Evolutionary conservation across 2,113 vertebrate genomes (phyloP).

Genomic region (Caranx ignobilis): DNA sequence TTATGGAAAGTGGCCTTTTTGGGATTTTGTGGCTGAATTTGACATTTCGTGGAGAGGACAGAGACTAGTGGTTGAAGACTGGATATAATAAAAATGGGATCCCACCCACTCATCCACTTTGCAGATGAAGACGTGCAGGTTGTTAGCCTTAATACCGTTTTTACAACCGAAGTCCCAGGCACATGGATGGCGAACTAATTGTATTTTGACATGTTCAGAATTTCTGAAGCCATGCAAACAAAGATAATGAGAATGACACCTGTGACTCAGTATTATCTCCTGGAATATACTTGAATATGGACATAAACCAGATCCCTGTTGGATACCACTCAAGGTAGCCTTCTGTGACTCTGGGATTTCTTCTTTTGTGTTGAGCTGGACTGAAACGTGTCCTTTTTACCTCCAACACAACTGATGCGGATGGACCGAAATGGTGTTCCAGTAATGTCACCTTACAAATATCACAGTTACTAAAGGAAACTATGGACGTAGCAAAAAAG

Average conservation of each 20-base stretch:
- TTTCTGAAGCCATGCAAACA: conserved; percentile 66
- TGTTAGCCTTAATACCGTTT: conserved; percentile 23
- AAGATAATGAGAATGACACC: conserved; percentile 46
- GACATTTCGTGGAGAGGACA: conserved; percentile 2
- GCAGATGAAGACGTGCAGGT: conserved; percentile 29
- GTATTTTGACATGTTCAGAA: conserved; percentile 59
- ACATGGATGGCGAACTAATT: conserved; percentile 53
- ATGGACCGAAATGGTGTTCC: conserved; percentile 3
- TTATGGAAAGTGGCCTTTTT: conserved; percentile 36
- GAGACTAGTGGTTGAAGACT: conserved; percentile 32
- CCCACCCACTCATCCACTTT: conserved; percentile 23
- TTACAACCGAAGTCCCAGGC: conserved; percentile 57
- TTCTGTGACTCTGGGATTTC: conserved; percentile 40
- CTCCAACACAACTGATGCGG: conserved; percentile 20
- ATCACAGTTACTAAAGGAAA: neutral
- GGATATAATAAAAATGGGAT: conserved; percentile 45
- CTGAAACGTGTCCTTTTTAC: conserved; percentile 40
- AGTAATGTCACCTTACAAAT: neutral
- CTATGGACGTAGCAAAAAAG: neutral
- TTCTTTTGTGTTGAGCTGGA: conserved; percentile 41
- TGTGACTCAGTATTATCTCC: conserved; percentile 75
- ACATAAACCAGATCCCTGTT: conserved; percentile 31
- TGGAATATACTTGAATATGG: conserved; percentile 85
- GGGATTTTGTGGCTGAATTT: conserved; percentile 44
- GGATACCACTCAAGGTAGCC: conserved; percentile 24